Conservation (phyloP, 2,113 vertebrate genomes). For the Chrysemys picta region DNA sequence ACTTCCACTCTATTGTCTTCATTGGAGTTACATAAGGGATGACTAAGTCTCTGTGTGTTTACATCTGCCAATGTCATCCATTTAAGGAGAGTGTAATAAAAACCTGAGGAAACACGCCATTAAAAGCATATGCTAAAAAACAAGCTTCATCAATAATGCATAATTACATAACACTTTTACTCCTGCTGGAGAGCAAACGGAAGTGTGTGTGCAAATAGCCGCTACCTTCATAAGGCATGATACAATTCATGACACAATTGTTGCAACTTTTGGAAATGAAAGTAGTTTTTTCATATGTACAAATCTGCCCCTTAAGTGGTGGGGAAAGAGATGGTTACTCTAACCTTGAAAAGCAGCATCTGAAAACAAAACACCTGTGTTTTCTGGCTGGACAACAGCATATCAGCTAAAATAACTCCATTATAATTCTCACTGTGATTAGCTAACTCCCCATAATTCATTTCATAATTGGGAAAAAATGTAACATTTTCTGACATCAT, state of each 20-base stretch:
- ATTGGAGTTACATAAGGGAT: background rate
- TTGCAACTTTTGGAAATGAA: constrained; percentile 34
- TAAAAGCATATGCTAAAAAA: constrained; percentile 10
- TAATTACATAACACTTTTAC: constrained; percentile 24
- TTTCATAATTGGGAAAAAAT: constrained; percentile 80
- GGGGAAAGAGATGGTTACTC: constrained; percentile 20
- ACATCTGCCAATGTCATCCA: background rate
- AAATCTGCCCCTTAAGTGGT: background rate
- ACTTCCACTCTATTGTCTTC: background rate
- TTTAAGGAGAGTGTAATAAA: constrained; percentile 37
- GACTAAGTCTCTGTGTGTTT: background rate
- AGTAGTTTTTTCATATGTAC: constrained; percentile 34
- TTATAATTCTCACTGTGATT: constrained; percentile 64
- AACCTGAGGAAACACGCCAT: constrained; percentile 4
- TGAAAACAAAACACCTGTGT: constrained; percentile 71
- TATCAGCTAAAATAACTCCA: constrained; percentile 68
- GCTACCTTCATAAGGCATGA: constrained; percentile 1
- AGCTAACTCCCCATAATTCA: constrained; percentile 71
- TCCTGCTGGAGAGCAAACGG: background rate
- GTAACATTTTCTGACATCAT: constrained; percentile 77
- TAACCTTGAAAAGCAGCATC: constrained; percentile 48
- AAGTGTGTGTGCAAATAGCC: constrained; percentile 37
- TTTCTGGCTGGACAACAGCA: constrained; percentile 71
- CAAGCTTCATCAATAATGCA: background rate
- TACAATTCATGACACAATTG: background rate